phyloP scores from a whole-genome alignment of 2,113 vertebrate genomes.

The Grallaria varia region DNA sequence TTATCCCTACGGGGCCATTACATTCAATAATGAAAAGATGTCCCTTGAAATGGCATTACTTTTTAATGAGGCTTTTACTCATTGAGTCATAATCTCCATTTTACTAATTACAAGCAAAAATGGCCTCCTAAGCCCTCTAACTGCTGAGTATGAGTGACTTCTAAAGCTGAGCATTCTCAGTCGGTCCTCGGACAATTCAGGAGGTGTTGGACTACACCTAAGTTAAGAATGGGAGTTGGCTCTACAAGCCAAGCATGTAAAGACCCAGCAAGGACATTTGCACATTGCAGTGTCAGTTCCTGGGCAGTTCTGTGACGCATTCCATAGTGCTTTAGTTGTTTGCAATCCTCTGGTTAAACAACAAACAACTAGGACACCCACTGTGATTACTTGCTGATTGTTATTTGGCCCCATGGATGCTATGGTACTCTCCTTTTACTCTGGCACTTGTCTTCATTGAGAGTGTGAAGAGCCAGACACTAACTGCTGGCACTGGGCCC shows the following conservation, averaged over 20 bases:
- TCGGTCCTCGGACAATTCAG: background rate
- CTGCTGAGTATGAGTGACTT: background rate
- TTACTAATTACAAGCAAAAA: conserved; percentile 58
- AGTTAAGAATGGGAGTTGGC: background rate
- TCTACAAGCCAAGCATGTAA: background rate
- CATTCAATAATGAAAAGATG: conserved; percentile 55
- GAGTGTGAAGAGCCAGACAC: background rate
- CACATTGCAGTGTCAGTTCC: background rate
- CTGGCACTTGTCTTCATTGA: background rate
- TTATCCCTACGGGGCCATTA: conserved; percentile 37
- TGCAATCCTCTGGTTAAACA: background rate
- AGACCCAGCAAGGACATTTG: background rate
- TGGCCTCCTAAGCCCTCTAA: background rate
- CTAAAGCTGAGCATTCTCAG: background rate
- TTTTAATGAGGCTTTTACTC: conserved; percentile 62
- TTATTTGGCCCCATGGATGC: background rate
- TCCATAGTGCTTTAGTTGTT: background rate
- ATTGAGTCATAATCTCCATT: conserved; percentile 13
- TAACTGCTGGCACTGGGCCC: background rate
- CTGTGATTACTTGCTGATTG: background rate
- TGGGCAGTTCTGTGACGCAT: background rate
- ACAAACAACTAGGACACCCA: background rate
- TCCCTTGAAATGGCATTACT: conserved; percentile 49
- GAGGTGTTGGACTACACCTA: background rate
- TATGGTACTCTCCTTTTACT: background rate